Evolutionary conservation across 2,797 vertebrate genomes (phyloP), one percentile per base, ranked within the genome.

Genomic region (Liparis tanakae): DNA sequence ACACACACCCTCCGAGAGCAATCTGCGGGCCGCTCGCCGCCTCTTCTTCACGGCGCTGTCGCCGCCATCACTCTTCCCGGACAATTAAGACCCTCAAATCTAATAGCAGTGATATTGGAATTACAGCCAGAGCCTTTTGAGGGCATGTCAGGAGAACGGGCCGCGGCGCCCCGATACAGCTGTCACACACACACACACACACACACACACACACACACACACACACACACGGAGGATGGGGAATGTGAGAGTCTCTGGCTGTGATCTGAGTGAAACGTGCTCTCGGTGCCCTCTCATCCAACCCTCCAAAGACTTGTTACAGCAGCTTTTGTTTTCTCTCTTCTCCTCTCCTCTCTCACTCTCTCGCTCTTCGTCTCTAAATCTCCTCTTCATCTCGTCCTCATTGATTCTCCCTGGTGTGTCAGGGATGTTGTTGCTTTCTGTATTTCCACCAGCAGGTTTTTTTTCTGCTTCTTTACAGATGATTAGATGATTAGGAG

Each of bases 11-110:
- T 85, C 79, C 0, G 71, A 91, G 85, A 85, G 87, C 90, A 89
- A 92, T 94, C 88, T 89, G 84, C 41, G 20, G 58, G 12, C 9
- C 3, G 12, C 79, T 63, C 10, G 53, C 73, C 77, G 88, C 3
- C 25, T 30, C 25, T 3, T 30, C 3, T 92, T 94, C 91, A 92
- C 91, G 89, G 89, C 85, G 79, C 70, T 66, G 84, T 87, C 81
- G 34, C 81, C 84, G 85, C 92, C 83, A 94, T 94, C 93, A 91
- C 91, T 94, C 94, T 94, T 93, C 85, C 87, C 91, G 93, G 94
- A 94, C 92, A 93, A 92, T 93, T 95, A 93, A 94, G 93, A 93
- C 88, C 88, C 89, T 90, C 87, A 92, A 94, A 95, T 95, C 92
- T 93, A 94, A 96, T 94, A 92, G 90, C 88, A 60, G 75, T 76